Evolutionary conservation across 2,888 invertebrate genomes (phyloP).

Genomic region (Acleris emargana): DNA sequence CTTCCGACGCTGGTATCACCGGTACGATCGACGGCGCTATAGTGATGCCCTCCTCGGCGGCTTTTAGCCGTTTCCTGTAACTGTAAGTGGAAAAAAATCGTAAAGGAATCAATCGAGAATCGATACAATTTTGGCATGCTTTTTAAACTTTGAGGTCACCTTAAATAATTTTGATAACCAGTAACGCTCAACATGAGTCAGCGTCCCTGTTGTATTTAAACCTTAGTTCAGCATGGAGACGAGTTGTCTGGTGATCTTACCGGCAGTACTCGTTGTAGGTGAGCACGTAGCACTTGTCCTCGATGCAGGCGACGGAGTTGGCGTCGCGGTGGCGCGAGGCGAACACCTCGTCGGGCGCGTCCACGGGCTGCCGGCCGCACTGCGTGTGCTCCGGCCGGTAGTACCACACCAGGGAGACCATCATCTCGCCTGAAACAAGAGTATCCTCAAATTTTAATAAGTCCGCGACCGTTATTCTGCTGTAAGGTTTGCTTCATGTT

Average conservation of each 20-base stretch:
- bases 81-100: conserved; percentile 72
- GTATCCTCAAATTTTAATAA: background rate
- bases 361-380: conserved; percentile 90
- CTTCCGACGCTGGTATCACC: conserved; percentile 83
- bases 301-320: conserved; percentile 98
- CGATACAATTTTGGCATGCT: too few relatives aligned
- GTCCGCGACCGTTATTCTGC: too few relatives aligned
- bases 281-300: conserved; percentile 98
- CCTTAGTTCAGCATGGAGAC: too few relatives aligned
- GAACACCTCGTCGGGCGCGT: conserved; percentile 96
- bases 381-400: conserved; percentile 99
- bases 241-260: conserved; percentile 68
- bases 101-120: background rate
- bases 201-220: too few relatives aligned
- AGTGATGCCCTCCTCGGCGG: conserved; percentile 90
- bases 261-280: conserved; percentile 98
- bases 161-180: too few relatives aligned
- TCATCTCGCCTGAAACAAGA: conserved; percentile 92
- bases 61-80: conserved; percentile 92
- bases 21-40: conserved; percentile 90
- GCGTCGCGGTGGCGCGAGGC: conserved; percentile 97
- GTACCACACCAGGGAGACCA: conserved; percentile 98
- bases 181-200: too few relatives aligned
- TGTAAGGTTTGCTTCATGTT: too few relatives aligned
- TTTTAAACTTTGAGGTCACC: too few relatives aligned